A percentile compares a stretch with the other conserved stretches of the same genome.
Evolutionary conservation across 53 echinoderm and acorn worm species (phyloP).

Genomic region (Astropecten irregularis): DNA sequence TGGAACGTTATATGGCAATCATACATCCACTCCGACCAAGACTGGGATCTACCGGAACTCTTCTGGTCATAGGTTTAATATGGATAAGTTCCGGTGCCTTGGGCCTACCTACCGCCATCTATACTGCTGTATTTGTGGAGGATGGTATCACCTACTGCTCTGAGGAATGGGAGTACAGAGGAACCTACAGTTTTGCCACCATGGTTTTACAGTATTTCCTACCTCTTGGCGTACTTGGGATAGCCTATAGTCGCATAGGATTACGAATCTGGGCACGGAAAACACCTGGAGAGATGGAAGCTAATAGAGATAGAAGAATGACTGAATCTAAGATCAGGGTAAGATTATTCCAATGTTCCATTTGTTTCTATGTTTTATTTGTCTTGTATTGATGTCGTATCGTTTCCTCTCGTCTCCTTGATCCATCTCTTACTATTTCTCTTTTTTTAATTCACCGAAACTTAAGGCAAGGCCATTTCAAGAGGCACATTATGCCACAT

Average conservation of each 20-base stretch:
- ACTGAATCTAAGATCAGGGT: slow-evolving; percentile 93
- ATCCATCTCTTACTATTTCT: no score
- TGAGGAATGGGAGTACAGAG: slow-evolving; percentile 65
- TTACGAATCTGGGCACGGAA: slow-evolving; percentile 83
- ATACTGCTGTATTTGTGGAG: slow-evolving; percentile 44
- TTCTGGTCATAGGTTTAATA: slow-evolving; percentile 74
- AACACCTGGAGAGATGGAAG: slow-evolving; percentile 89
- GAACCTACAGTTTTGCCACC: slow-evolving; percentile 67
- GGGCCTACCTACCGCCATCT: slow-evolving; percentile 83
- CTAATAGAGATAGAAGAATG: slow-evolving; percentile 79
- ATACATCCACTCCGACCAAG: slow-evolving; percentile 91
- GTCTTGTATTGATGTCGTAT: background rate
- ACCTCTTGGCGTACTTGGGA: slow-evolving; percentile 65
- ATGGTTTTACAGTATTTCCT: slow-evolving; percentile 84
- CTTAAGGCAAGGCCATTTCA: no score
- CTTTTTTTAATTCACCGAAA: no score
- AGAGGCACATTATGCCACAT: no score
- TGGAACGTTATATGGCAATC: slow-evolving; percentile 93
- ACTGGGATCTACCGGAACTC: slow-evolving; percentile 73
- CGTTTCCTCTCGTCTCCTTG: no score
- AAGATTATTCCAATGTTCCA: background rate
- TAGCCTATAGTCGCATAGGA: slow-evolving; percentile 83
- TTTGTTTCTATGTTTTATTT: background rate
- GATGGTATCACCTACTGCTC: slow-evolving; percentile 73
- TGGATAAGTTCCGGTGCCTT: slow-evolving; percentile 82